Conservation (phyloP, 2,797 vertebrate genomes). For the Morus bassanus region DNA sequence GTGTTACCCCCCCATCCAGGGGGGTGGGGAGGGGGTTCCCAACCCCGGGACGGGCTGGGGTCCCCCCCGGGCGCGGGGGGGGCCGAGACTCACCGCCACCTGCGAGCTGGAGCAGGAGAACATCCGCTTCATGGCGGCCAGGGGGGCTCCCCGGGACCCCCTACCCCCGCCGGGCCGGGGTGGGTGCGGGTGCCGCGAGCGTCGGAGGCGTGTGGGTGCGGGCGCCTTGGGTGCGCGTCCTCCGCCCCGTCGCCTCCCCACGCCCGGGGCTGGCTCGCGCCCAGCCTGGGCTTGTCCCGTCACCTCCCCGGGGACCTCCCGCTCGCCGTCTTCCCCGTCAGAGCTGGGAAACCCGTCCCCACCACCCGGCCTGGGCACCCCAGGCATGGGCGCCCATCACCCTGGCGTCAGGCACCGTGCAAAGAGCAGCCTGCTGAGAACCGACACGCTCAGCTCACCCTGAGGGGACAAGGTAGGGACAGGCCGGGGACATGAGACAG, state of each 20-base stretch:
- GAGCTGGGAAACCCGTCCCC: not conserved
- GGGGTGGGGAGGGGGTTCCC: not conserved
- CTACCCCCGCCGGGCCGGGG: not conserved
- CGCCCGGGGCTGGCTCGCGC: not conserved
- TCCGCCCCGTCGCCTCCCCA: not conserved
- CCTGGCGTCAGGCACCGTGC: not conserved
- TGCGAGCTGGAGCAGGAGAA: conserved; percentile 76
- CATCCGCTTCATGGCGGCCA: conserved; percentile 67
- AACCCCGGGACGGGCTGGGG: not conserved
- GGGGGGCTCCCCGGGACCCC: not conserved
- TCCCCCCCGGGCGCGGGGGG: not conserved
- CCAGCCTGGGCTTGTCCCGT: not conserved
- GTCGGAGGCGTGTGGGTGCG: not conserved
- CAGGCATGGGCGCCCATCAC: rapidly evolving
- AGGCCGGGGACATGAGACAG: not conserved
- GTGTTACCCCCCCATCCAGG: not conserved
- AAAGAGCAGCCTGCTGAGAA: not conserved
- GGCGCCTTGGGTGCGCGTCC: not conserved
- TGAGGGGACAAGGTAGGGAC: not conserved
- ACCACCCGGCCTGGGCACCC: not conserved
- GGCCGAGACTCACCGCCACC: conserved; percentile 61
- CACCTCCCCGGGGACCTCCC: not conserved
- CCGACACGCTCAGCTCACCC: not conserved
- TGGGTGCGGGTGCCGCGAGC: not conserved
- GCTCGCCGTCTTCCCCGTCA: not conserved